Base-by-base conservation (phyloP, 2,113 vertebrate species). In the Xyrauchen texanus region DNA sequence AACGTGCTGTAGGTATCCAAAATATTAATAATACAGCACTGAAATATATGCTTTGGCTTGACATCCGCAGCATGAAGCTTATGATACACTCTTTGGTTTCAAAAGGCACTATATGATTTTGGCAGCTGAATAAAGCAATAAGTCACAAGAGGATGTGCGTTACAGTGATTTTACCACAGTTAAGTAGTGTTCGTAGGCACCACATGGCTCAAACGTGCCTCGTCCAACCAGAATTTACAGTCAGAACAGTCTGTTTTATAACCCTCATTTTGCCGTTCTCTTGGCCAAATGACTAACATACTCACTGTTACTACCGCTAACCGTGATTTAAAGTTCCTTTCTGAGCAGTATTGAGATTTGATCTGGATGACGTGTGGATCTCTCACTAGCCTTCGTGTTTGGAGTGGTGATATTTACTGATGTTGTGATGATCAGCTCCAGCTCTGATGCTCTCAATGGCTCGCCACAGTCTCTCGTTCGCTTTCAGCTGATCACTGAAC, bases 401-500 rank as follows among this genome's bases (percentile, higher is more conserved):
- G 2, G 80, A 80, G 13, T 44, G 85, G 61, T 79, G 87, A 69
- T 87, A 88, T 34, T 83, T 75, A 7, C 87, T 87, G 13, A 15
- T 58, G 13, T 46, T 82, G 80, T 89, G 86, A 4, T 70, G 61
- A 52, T 72, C 79, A 13, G 81, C 51, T 74, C 83, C 82, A 47
- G 34, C 69, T 49, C 81, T 76, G 42, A 85, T 77, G 3, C 69
- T 76, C 42, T 76, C 82, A n/a, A 94, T 89, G 8, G 91, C 92
- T 3, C 81, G 86, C 91, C 91, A 92, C 16, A 94, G 90, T 58
- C 84, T 87, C 79, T 93, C 86, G 5, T 93, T 93, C 86, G 93
- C 93, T 74, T 87, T 85, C 60, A 83, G 86, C 87, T 92, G 92
- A 51, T 93, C 91, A 4, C 45, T 83, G 85, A 91, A 84, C 93